Evolutionary conservation across 1,140 invertebrate species (phyloP), one percentile per base, ranked within the genome.

Genomic region (Augochlora pura): DNA sequence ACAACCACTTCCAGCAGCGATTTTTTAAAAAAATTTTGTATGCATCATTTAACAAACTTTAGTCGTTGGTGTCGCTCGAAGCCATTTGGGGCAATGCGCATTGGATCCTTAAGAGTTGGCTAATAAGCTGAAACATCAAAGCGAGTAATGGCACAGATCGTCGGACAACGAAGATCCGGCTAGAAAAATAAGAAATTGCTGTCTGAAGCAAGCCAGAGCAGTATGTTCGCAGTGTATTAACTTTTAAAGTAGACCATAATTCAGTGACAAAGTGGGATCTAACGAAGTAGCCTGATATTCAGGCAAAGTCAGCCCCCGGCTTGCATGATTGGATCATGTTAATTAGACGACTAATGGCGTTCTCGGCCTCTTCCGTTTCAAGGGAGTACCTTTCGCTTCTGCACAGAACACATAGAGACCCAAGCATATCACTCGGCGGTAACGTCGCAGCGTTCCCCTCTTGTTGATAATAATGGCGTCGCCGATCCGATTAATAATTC

Each of bases 301-400:
- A 59, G 32, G 52, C 70, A 52, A n/a, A 79, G 52, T 42, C 10
- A 18, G 1, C 18, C 63, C 14, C 16, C 8, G 27, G 42, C 10
- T n/a, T 77, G 54, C 62, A 52, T 86, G 79, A 77, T 65, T 68
- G 59, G 49, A 85, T 77, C 72, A 85, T 32, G 77, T 75, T 81
- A 85, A 86, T 82, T 76, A 59, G 75, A 75, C 59, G 23, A 70
- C 74, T 80, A 82, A 85, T 79, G 59, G 49, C 65, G 39, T 74
- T 66, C 73, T 25, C 18, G 54, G 49, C 25, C 49, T 70, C 59
- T 72, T 12, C 38, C 54, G 25, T 65, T 62, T 49, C 59, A 9
- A 77, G 10, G 49, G 69, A 66, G 27, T 38, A 72, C 80, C 54
- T 83, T 79, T 70, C 57, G 54, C 46, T 27, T 59, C 32, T 54